A percentile compares a stretch with the other conserved stretches of the same genome.
These are phyloP conservation scores for Stegana nigrithorax DNA, from an alignment of 2,888 invertebrate genomes.

Conservation along the genomic window DNA sequence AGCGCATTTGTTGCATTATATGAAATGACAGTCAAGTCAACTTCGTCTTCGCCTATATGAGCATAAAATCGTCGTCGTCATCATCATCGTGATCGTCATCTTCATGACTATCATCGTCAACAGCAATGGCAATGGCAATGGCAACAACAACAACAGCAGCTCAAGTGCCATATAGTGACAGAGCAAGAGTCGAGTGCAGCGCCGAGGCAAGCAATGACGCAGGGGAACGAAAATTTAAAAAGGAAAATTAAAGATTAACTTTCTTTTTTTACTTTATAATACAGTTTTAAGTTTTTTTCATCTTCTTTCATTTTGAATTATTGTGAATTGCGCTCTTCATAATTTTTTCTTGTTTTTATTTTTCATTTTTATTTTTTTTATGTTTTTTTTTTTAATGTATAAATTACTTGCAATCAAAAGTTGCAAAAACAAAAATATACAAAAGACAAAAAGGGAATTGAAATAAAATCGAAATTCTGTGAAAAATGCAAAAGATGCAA, in stretches of 20 bases:
- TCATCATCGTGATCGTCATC: neutral
- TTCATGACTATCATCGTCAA: slow-evolving; percentile 5
- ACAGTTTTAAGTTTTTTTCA: neutral
- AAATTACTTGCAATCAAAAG: too few species aligned
- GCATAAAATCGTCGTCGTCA: neutral
- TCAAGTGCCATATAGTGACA: slow-evolving; percentile 7
- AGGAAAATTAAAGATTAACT: slow-evolving; percentile 16
- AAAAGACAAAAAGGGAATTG: too few species aligned
- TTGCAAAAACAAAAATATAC: too few species aligned
- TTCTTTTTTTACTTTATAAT: slow-evolving; percentile 10
- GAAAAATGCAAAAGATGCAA: neutral
- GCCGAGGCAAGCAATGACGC: neutral
- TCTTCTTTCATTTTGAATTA: neutral
- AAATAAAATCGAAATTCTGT: too few species aligned
- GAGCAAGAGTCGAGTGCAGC: neutral
- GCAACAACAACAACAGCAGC: slow-evolving; percentile 3
- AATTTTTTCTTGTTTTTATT: neutral
- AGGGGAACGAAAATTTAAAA: slow-evolving; percentile 8
- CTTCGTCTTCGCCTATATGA: too few species aligned
- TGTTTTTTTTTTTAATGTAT: too few species aligned
- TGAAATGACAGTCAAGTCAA: neutral
- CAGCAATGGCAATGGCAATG: slow-evolving; percentile 22
- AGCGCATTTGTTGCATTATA: neutral
- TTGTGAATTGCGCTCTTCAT: too few species aligned
- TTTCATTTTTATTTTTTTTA: neutral